Conservation (phyloP, 1,140 invertebrate species). For the Asbolus verrucosus region DNA sequence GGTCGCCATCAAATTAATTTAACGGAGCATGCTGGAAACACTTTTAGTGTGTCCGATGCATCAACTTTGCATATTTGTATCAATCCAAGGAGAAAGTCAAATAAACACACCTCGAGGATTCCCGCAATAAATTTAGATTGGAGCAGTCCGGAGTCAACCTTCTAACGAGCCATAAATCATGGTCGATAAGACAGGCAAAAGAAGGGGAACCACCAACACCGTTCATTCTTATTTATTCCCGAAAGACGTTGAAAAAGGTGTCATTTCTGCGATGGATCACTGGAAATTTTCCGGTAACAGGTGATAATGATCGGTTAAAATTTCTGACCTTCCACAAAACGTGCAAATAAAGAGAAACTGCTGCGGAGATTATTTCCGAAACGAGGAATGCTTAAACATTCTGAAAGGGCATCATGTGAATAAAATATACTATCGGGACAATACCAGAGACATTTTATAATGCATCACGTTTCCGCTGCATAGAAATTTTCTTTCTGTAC, state of each 20-base stretch:
- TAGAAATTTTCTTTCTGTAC: conserved; percentile 16
- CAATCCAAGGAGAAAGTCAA: neutral
- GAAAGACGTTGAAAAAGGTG: too few relatives aligned
- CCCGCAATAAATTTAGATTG: conserved; percentile 19
- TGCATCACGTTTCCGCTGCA: conserved; percentile 35
- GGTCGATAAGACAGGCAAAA: neutral
- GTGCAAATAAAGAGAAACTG: too few relatives aligned
- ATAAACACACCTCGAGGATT: conserved; percentile 1
- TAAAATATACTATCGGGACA: neutral
- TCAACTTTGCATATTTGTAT: conserved; percentile 6
- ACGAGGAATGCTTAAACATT: too few relatives aligned
- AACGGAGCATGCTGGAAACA: too few relatives aligned
- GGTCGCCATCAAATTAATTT: too few relatives aligned
- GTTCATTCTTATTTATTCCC: too few relatives aligned
- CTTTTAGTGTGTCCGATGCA: too few relatives aligned
- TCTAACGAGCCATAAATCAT: neutral
- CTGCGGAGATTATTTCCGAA: neutral
- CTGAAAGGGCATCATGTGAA: too few relatives aligned
- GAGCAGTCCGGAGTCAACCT: neutral
- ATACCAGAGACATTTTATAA: conserved; percentile 1
- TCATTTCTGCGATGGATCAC: too few relatives aligned
- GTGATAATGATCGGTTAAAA: too few relatives aligned
- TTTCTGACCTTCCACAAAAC: too few relatives aligned
- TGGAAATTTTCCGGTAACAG: too few relatives aligned
- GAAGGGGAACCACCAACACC: neutral